phyloP scores from a whole-genome alignment of 2,113 vertebrate genomes.

The Arothron firmamentum region DNA sequence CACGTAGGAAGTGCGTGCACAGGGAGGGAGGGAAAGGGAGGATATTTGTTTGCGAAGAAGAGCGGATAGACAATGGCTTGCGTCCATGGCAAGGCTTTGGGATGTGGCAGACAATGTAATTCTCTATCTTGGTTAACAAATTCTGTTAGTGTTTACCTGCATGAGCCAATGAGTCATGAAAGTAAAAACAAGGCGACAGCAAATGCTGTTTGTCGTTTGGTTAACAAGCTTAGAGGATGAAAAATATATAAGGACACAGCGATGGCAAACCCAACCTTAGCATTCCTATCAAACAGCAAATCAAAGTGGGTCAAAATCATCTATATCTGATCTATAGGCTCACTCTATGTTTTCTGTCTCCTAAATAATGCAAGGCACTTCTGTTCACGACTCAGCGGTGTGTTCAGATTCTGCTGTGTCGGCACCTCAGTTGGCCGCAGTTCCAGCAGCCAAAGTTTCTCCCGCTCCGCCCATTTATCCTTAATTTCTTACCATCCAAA shows the following conservation, averaged over 20 bases:
- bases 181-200: not conserved
- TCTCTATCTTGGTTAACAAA: constrained; percentile 35
- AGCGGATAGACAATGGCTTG: constrained; percentile 49
- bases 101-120: constrained; percentile 46
- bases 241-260: not conserved
- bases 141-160: constrained; percentile 9
- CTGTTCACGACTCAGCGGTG: constrained; percentile 53
- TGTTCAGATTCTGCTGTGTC: constrained; percentile 68
- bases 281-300: constrained; percentile 46
- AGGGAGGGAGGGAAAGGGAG: constrained; percentile 16
- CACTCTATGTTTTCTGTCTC: constrained; percentile 58
- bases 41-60: constrained; percentile 47
- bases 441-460: constrained; percentile 48
- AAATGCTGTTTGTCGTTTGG: not conserved
- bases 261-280: constrained; percentile 18
- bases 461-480: constrained; percentile 29
- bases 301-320: constrained; percentile 62
- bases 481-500: constrained; percentile 30
- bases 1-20: constrained; percentile 24
- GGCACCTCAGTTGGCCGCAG: constrained; percentile 47
- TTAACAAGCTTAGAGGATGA: not conserved
- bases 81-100: constrained; percentile 38
- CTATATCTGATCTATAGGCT: constrained; percentile 44
- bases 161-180: constrained; percentile 9
- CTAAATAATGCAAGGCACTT: constrained; percentile 75